These are phyloP conservation scores for Cebus imitator DNA, from an alignment of 2,113 vertebrate species.

Conservation along the genomic window DNA sequence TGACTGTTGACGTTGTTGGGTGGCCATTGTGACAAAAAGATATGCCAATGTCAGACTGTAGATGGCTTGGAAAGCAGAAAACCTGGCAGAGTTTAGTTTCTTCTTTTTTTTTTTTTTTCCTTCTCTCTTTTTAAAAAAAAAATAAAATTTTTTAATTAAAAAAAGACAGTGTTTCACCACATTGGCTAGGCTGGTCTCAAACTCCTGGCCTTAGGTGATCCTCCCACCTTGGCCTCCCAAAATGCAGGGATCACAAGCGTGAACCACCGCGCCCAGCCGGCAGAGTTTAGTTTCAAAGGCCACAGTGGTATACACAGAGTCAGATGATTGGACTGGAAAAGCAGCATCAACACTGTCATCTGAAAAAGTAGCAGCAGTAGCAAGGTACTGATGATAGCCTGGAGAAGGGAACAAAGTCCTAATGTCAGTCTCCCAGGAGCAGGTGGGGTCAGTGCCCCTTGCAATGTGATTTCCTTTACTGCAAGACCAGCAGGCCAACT, in stretches of 20 bases:
- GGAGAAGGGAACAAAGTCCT: background rate
- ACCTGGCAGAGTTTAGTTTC: background rate
- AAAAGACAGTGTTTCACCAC: too few species aligned
- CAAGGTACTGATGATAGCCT: background rate
- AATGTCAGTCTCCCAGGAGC: background rate
- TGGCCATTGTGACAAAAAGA: background rate
- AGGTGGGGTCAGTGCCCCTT: background rate
- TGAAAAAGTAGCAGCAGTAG: background rate
- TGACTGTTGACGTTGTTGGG: background rate
- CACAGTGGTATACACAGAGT: background rate
- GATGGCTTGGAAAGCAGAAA: slow-evolving; percentile 4
- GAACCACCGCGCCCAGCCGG: too few species aligned
- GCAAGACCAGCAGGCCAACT: background rate
- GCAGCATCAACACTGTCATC: background rate
- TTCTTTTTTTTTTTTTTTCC: too few species aligned
- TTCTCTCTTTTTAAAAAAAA: too few species aligned
- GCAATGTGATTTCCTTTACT: background rate
- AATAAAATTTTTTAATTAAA: too few species aligned
- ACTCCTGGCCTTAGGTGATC: too few species aligned
- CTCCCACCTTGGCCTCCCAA: too few species aligned
- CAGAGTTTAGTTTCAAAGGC: background rate
- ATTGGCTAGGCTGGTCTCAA: too few species aligned
- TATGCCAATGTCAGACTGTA: background rate
- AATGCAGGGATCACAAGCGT: too few species aligned
- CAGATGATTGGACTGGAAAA: background rate